Base-by-base conservation (phyloP, 2,888 invertebrate species). In the Cistogaster globosa region DNA sequence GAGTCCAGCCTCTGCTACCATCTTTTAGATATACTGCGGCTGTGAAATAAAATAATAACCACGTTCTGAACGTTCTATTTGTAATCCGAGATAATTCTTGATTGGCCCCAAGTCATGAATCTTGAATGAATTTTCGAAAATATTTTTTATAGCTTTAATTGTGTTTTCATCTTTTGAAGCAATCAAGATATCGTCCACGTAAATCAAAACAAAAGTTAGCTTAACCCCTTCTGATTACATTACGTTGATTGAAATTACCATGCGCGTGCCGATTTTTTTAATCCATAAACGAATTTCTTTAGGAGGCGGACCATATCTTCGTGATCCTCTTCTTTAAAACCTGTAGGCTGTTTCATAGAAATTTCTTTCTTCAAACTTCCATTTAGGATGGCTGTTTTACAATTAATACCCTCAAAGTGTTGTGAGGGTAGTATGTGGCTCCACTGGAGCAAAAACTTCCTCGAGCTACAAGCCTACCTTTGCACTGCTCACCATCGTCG, bases 331-430 rank as follows among this genome's bases (percentile, higher is more conserved):
- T 26, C 38, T 51, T 12, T 51, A 51, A 51, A 51, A 6, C 51
- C n/a, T 18, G n/a, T 51, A 12, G 51, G 18, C 12, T 51, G 55
- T n/a, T 80, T 67, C 85, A 88, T 86, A 26, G 72, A 88, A 53
- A 87, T 87, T 20, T 85, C 60, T 63, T 86, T 84, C 32, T 76
- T 51, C 14, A 86, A 58, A 36, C 86, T 72, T 18, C 69, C 68
- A 32, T 87, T 76, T 16, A 60, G 45, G 7, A 58, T 48, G 18
- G 58, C 38, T 12, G 60, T 60, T 45, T 72, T 45, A 18, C 72
- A 58, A 32, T 72, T 58, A 20, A 55, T 68, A 18, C 55, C 51
- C 22, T 8, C 60, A 60, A 14, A 72, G 26, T 58, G 57, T 58
- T 62, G 42, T 62, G 8, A 58, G 18, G 26, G 55, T 53, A 11